phyloP scores from a whole-genome alignment of 2,888 invertebrate genomes.

The Noctua fimbriata region DNA sequence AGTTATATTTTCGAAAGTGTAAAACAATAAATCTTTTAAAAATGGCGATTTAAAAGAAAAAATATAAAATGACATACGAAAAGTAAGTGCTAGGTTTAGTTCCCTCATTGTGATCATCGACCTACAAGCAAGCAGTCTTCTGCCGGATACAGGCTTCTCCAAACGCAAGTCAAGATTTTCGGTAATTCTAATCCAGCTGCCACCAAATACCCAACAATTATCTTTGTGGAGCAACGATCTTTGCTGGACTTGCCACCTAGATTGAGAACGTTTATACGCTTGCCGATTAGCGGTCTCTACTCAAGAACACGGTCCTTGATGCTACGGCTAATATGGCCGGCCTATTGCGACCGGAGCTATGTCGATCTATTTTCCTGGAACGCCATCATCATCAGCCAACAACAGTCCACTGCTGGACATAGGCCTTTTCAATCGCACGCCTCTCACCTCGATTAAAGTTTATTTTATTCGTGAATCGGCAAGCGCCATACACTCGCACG shows the following conservation, averaged over 20 bases:
- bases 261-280: neutral
- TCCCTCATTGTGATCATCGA: neutral
- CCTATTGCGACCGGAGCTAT: neutral
- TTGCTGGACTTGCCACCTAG: neutral
- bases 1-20: neutral
- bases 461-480: too few relatives aligned
- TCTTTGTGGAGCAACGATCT: neutral
- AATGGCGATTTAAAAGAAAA: neutral
- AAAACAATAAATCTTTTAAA: neutral
- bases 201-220: neutral
- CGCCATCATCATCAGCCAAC: too few relatives aligned
- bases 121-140: neutral
- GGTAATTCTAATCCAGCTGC: neutral
- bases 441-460: too few relatives aligned
- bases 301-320: neutral
- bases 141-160: neutral
- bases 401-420: too few relatives aligned
- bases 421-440: too few relatives aligned
- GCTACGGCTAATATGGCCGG: neutral
- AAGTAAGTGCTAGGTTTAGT: neutral
- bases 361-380: neutral
- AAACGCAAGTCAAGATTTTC: neutral
- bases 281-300: neutral
- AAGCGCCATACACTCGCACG: too few relatives aligned
- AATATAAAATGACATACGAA: neutral